Evolutionary conservation across 2,113 vertebrate genomes (phyloP), one percentile per base, ranked within the genome.

Genomic region (Oreochromis niloticus): DNA sequence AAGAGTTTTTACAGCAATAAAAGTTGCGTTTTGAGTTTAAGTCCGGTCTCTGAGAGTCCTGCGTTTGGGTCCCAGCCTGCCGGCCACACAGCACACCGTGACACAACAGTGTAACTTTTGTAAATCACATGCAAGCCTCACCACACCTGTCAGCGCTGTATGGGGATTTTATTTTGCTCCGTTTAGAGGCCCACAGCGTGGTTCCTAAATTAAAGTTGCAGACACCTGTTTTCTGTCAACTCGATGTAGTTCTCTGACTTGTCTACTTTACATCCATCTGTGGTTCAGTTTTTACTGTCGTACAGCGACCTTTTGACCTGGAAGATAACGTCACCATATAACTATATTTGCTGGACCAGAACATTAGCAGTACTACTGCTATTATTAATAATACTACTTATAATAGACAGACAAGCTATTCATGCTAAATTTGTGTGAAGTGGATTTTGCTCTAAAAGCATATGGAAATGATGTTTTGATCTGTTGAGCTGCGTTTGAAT

Each of bases 301-400:
- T 9, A 30, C 57, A 63, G 59, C 2, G 2, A 63, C 32, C 59
- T 36, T 63, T 63, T 19, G 30, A 36, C 59, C 59, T 63, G 17
- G 32, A 63, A 36, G 9, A 63, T 63, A 34, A 11, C 3, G 2
- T 36, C 59, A 7, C 9, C 59, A n/a, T 12, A 1, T 4, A 34
- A 63, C 0, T 34, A 34, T 63, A 63, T 63, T 19, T 63, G 32
- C 16, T 63, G 9, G 0, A 34, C 59, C 0, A 2, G 3, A 63
- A 0, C 16, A 11, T 30, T 63, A 34, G 9, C 30, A 63, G 16
- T 3, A 36, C 59, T 63, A 32, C 14, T 61, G 0, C 59, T 19
- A 0, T 19, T 63, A 34, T 19, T 63, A 63, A 61, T 32, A 63
- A 1, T 19, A 10, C 0, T 32, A 19, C 30, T 19, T 34, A 11